Percentiles rank a stretch among this genome's conserved stretches.
Conservation (phyloP, 1,140 invertebrate species). For the Drosophila prosaltans region DNA sequence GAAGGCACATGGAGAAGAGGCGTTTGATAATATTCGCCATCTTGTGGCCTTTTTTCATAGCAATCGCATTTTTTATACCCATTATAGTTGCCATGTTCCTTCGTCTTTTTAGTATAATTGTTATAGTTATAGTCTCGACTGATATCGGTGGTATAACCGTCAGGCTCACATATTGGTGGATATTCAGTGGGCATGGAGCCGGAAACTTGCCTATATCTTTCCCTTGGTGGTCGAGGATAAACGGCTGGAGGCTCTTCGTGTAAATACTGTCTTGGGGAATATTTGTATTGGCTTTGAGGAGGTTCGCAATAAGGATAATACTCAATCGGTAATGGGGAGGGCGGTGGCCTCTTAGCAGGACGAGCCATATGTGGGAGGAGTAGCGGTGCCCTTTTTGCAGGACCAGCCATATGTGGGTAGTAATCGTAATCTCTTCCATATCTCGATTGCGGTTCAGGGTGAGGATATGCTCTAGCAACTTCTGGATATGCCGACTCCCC, state of each 20-base stretch:
- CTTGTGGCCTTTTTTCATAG: neutral
- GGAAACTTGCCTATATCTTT: slow-evolving; percentile 1
- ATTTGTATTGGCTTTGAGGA: neutral
- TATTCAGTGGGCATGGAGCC: slow-evolving; percentile 14
- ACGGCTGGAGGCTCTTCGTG: neutral
- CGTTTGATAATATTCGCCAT: neutral
- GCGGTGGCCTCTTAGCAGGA: neutral
- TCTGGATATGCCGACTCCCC: neutral
- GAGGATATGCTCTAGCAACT: neutral
- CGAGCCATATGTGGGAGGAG: no score
- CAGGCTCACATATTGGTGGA: slow-evolving; percentile 1
- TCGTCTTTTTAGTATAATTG: neutral
- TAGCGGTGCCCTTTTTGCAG: neutral
- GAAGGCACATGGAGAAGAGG: neutral
- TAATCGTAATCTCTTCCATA: slow-evolving; percentile 3
- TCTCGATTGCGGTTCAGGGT: neutral
- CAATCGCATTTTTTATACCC: neutral
- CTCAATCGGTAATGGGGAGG: neutral
- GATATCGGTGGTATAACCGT: neutral
- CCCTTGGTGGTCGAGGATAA: no score
- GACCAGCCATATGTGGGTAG: neutral
- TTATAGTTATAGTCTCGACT: neutral
- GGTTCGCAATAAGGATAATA: neutral
- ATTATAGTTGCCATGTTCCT: neutral
- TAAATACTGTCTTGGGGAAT: neutral